These are phyloP conservation scores for Melanerpes aurifrons DNA, from an alignment of 2,113 vertebrate genomes.

Conservation along the genomic window DNA sequence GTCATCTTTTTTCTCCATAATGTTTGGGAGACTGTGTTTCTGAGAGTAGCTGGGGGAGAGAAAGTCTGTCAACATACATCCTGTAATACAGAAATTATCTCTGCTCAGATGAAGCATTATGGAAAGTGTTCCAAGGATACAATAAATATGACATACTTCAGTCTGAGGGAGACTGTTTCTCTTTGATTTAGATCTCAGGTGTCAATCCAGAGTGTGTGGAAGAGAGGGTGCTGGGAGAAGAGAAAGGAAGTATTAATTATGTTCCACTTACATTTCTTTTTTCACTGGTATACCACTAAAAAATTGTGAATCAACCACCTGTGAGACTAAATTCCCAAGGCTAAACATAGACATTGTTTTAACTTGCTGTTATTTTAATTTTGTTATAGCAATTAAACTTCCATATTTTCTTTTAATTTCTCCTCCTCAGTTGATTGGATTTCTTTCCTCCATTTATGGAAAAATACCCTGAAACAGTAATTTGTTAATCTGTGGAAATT, in stretches of 20 bases:
- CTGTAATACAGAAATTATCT: not conserved
- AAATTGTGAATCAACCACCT: accelerated
- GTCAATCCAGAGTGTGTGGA: accelerated
- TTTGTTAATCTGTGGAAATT: not conserved
- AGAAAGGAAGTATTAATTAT: not conserved
- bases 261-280: not conserved
- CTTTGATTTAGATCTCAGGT: not conserved
- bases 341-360: not conserved
- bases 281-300: not conserved
- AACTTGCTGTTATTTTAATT: not conserved
- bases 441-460: not conserved
- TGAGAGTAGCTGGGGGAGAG: not conserved
- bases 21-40: not conserved
- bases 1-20: not conserved
- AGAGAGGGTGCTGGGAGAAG: not conserved
- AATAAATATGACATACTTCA: not conserved
- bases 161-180: not conserved
- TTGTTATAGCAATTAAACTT: not conserved
- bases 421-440: not conserved
- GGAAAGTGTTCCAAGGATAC: not conserved
- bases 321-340: not conserved
- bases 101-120: not conserved
- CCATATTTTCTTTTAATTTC: not conserved
- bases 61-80: not conserved
- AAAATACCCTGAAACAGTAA: not conserved